Conservation (phyloP, 2,113 vertebrate genomes). For the Atractosteus spatula region DNA sequence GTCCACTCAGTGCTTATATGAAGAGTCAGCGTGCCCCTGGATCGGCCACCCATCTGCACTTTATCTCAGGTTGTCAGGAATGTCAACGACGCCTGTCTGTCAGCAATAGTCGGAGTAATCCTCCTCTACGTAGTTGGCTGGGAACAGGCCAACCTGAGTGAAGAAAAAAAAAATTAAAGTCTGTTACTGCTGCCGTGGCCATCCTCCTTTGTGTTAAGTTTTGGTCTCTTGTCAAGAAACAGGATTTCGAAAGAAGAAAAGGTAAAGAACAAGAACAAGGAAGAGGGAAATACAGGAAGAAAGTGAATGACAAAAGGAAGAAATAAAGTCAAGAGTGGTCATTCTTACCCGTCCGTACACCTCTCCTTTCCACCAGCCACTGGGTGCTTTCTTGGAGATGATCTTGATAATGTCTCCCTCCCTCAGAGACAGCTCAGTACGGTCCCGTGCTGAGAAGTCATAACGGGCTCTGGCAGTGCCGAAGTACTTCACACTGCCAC, state of each 20-base stretch:
- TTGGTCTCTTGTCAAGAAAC: no score
- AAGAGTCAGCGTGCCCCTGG: no score
- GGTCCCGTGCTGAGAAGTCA: constrained; percentile 85
- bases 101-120: constrained; percentile 91
- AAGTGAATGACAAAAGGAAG: no score
- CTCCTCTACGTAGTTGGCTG: constrained; percentile 91
- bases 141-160: constrained; percentile 83
- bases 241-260: no score
- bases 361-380: constrained; percentile 92
- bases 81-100: constrained; percentile 32
- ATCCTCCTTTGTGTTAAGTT: no score
- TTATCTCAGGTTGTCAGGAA: constrained; percentile 4
- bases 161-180: not conserved
- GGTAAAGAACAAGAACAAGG: not conserved
- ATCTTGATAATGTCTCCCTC: constrained; percentile 89
- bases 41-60: not conserved
- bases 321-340: no score
- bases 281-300: no score
- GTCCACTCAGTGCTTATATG: no score
- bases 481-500: constrained; percentile 63
- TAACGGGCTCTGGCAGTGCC: constrained; percentile 83
- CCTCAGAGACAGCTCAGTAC: constrained; percentile 78
- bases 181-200: no score
- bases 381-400: constrained; percentile 83
- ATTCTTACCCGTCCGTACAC: constrained; percentile 82